phyloP scores from a whole-genome alignment of 2,113 vertebrate species.

The Rhagologus leucostigma region DNA sequence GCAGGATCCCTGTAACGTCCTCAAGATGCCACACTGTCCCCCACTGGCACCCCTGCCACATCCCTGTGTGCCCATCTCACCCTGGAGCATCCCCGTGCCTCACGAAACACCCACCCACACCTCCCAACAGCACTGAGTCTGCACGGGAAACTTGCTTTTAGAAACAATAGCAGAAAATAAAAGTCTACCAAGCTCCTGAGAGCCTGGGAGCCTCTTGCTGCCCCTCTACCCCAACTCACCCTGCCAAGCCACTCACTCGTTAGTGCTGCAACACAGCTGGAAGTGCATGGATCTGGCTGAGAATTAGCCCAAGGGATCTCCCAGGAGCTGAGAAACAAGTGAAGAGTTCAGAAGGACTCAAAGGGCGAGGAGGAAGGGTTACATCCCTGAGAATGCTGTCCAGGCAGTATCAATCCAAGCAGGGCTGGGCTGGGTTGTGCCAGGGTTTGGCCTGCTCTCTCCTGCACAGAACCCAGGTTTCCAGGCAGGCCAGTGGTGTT shows the following conservation, averaged over 20 bases:
- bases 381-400: background rate
- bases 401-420: background rate
- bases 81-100: background rate
- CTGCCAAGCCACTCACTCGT: accelerated
- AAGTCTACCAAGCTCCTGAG: background rate
- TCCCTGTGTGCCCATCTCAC: background rate
- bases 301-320: background rate
- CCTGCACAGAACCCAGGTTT: background rate
- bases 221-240: background rate
- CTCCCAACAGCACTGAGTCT: accelerated
- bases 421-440: background rate
- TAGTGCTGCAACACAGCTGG: background rate
- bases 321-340: background rate
- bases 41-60: background rate
- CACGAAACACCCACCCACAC: accelerated
- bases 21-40: background rate
- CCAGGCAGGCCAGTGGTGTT: accelerated
- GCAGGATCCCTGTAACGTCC: background rate
- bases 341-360: background rate
- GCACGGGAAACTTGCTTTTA: background rate
- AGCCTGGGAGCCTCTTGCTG: accelerated
- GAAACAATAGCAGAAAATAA: background rate
- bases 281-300: background rate
- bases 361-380: background rate
- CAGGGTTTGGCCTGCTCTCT: background rate